phyloP scores from a whole-genome alignment of 2,888 invertebrate genomes.

The Lapara coniferarum region DNA sequence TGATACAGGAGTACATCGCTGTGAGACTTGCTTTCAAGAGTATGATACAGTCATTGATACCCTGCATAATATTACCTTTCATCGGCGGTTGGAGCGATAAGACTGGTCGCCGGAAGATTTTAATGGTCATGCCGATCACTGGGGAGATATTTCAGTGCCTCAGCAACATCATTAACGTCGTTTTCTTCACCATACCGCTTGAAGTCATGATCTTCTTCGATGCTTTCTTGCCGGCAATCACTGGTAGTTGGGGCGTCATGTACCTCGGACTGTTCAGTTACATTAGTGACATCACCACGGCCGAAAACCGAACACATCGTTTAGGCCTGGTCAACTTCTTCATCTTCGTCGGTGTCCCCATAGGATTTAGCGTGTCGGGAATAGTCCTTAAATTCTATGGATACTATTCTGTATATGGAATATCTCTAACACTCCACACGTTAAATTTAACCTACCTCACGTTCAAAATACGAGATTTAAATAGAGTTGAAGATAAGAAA shows the following conservation, averaged over 20 bases:
- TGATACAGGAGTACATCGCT: constrained; percentile 86
- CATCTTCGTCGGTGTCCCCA: constrained; percentile 45
- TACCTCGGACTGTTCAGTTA: constrained; percentile 44
- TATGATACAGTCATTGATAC: constrained; percentile 87
- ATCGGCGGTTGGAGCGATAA: constrained; percentile 88
- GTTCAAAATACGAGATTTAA: constrained; percentile 41
- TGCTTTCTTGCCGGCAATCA: constrained; percentile 42
- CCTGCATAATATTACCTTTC: constrained; percentile 88
- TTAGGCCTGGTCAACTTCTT: constrained; percentile 48
- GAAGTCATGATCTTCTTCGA: constrained; percentile 72
- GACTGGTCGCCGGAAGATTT: constrained; percentile 85
- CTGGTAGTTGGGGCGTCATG: constrained; percentile 44
- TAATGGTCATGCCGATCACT: constrained; percentile 88
- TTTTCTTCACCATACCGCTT: constrained; percentile 88
- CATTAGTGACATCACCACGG: constrained; percentile 45
- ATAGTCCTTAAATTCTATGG: constrained; percentile 43
- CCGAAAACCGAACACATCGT: constrained; percentile 45
- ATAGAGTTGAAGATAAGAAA: constrained; percentile 30
- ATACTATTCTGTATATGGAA: constrained; percentile 45
- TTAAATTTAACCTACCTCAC: constrained; percentile 42
- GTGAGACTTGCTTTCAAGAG: constrained; percentile 90
- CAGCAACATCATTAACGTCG: constrained; percentile 87
- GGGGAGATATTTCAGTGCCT: constrained; percentile 88
- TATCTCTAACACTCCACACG: constrained; percentile 37
- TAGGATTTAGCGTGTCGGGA: constrained; percentile 46